A percentile compares a stretch with the other conserved stretches of the same genome.
Conservation (phyloP, 2,113 vertebrate genomes). For the Tauraco erythrolophus region DNA sequence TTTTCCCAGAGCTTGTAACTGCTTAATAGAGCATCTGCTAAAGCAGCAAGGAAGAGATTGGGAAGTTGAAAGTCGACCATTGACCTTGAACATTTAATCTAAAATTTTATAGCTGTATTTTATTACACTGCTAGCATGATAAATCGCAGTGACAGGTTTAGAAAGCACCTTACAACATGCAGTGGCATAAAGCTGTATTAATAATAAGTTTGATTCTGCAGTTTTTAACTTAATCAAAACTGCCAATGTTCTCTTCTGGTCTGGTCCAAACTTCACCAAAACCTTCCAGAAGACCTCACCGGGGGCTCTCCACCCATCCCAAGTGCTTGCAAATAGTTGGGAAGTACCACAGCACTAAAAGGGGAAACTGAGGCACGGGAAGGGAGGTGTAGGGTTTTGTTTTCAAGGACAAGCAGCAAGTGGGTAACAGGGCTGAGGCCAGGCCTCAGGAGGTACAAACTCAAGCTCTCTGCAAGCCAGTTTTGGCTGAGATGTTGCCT, state of each 20-base stretch:
- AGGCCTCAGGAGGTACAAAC: background rate
- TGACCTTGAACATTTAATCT: constrained; percentile 74
- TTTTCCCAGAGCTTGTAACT: background rate
- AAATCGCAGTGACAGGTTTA: constrained; percentile 68
- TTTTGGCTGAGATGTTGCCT: background rate
- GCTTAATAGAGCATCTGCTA: constrained; percentile 39
- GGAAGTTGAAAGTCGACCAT: constrained; percentile 41
- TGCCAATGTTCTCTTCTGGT: background rate
- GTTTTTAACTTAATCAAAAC: constrained; percentile 54
- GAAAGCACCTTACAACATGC: constrained; percentile 64
- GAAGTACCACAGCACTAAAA: background rate
- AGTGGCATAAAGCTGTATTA: constrained; percentile 39
- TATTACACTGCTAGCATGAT: constrained; percentile 64
- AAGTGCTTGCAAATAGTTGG: background rate
- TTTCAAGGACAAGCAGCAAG: background rate
- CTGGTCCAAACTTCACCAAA: background rate
- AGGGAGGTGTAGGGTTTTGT: background rate
- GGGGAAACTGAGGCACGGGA: background rate
- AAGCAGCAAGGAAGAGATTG: constrained; percentile 36
- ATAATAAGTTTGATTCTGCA: constrained; percentile 63
- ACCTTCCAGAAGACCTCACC: background rate
- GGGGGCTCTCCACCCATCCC: background rate
- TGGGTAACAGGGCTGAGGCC: background rate
- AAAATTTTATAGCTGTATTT: constrained; percentile 64
- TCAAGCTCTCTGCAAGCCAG: background rate